Evolutionary conservation across 2,888 invertebrate species (phyloP), one percentile per base, ranked within the genome.

Genomic region (Elaeidobius kamerunicus): DNA sequence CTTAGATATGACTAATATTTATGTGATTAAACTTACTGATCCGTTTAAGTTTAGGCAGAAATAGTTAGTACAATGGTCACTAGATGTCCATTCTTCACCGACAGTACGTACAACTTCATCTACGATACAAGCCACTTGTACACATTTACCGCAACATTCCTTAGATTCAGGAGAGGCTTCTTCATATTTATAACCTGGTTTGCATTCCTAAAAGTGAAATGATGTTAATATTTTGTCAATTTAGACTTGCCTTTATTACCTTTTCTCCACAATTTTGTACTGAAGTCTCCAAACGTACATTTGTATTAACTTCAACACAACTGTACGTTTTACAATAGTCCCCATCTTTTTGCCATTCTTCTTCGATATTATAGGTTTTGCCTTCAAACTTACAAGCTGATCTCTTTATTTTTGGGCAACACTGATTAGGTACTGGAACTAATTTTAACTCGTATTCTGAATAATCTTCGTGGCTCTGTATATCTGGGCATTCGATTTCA

Each of bases 141-240:
- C 69, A 67, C 87, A 87, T 36, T 71, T 69, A 4, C 87, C 87
- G 65, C 87, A 87, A 14, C 87, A 87, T 56, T 73, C 65, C 2
- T 70, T 66, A 1, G 67, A 65, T 30, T 68, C 59, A 12, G 57
- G 14, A 5, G 20, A 23, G 15, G 57, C 52, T 36, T 52, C 39
- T 43, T 41, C 42, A 16, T 55, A 58, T 42, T 52, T 15, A 19
- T 45, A 55, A 14, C 57, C 57, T 6, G 42, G 46, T 30, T 40
- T 52, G 34, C 57, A 58, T 5, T 49, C 36, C 53, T 18, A 18
- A 38, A 42, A 27, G 20, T 2, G 15, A 39, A 45, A 43, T n/a
- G 14, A 20, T 16, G 19, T 35, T 39, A 39, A 3, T 11, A 23
- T 36, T 23, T 16, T 27, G n/a, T 32, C 15, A 45, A 35, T 4